A percentile compares a stretch with the other conserved stretches of the same genome.
phyloP scores from a whole-genome alignment of 2,888 invertebrate species.

The Stomorhina lunata region DNA sequence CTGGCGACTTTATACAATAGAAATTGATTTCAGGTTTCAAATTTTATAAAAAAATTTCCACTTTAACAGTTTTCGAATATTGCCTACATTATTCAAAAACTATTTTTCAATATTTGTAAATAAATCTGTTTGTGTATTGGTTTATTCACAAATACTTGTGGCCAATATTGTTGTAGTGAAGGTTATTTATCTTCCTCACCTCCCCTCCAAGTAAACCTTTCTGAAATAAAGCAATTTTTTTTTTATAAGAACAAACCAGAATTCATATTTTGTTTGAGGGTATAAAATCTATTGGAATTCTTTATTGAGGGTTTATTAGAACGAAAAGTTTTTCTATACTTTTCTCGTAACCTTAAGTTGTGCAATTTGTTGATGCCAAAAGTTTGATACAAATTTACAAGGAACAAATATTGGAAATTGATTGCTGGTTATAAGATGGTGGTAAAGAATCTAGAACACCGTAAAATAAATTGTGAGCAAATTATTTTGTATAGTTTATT shows the following conservation, averaged over 20 bases:
- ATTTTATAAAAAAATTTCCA: no score
- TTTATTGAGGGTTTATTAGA: neutral
- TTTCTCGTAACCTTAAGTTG: slow-evolving; percentile 22
- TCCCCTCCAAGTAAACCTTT: no score
- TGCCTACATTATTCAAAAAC: neutral
- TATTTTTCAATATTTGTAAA: slow-evolving; percentile 4
- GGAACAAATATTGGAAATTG: no score
- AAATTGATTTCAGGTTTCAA: no score
- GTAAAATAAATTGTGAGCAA: no score
- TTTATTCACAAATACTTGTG: neutral
- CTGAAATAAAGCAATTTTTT: neutral
- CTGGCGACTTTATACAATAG: no score
- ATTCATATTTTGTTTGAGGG: neutral
- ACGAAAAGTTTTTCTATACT: slow-evolving; percentile 4
- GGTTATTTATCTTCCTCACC: neutral
- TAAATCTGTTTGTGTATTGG: neutral
- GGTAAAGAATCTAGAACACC: no score
- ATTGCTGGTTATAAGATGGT: no score
- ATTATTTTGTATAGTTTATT: no score
- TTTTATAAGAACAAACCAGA: neutral
- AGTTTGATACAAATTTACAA: slow-evolving; percentile 23
- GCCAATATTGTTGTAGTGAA: slow-evolving; percentile 3
- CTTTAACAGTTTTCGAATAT: no score
- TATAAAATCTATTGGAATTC: slow-evolving; percentile 8
- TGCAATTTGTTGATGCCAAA: slow-evolving; percentile 10